Conservation (phyloP, 2,113 vertebrate genomes). For the Mandrillus leucophaeus region DNA sequence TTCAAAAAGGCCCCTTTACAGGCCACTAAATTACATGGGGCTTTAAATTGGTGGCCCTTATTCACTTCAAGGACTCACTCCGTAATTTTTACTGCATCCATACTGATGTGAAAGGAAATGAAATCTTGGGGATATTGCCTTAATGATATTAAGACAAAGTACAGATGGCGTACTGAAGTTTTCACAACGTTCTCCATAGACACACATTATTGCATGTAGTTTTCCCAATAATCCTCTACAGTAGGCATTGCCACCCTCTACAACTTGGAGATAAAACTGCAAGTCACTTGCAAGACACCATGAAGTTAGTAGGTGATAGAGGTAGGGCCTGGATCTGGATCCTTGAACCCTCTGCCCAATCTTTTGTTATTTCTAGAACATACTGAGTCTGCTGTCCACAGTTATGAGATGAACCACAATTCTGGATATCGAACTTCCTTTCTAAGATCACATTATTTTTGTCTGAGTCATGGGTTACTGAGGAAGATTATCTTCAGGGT, state of each 20-base stretch:
- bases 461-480: not conserved
- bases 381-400: too few relatives aligned
- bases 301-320: not conserved
- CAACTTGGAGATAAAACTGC: not conserved
- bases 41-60: not conserved
- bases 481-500: not conserved
- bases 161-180: not conserved
- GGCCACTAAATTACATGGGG: not conserved
- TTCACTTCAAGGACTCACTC: not conserved
- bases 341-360: rapidly evolving
- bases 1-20: not conserved
- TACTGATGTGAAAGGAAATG: not conserved
- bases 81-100: not conserved
- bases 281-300: not conserved
- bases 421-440: not conserved
- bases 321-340: not conserved
- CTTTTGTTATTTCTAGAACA: not conserved
- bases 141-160: not conserved
- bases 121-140: not conserved
- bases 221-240: not conserved
- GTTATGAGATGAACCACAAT: not conserved
- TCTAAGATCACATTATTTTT: not conserved
- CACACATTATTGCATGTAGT: not conserved
- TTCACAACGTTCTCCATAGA: not conserved
- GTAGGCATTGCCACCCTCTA: not conserved